phyloP scores from a whole-genome alignment of 1,140 invertebrate species.

The Magallana angulata region DNA sequence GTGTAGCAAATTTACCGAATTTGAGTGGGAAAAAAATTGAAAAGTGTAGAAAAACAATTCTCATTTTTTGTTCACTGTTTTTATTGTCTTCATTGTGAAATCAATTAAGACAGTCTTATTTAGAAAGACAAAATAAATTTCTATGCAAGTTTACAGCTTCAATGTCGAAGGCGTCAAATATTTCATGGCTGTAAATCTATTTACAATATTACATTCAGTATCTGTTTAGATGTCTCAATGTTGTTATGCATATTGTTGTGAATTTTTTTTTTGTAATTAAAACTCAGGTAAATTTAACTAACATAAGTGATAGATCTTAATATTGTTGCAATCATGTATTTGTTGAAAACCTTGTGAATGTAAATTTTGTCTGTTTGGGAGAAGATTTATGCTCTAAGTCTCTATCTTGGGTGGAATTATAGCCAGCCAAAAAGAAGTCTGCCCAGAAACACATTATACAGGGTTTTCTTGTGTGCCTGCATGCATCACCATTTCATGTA shows the following conservation, averaged over 20 bases:
- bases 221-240: constrained; percentile 33
- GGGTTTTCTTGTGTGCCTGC: background rate
- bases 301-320: background rate
- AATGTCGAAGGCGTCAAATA: background rate
- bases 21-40: background rate
- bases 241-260: constrained; percentile 29
- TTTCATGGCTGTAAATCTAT: constrained; percentile 7
- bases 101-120: background rate
- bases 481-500: background rate
- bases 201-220: background rate
- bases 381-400: background rate
- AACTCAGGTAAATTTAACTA: constrained; percentile 20
- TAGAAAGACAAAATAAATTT: background rate
- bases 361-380: background rate
- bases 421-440: background rate
- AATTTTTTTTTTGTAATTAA: constrained; percentile 15
- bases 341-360: constrained; percentile 2
- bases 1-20: background rate
- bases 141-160: background rate
- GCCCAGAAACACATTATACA: background rate
- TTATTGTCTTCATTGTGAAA: background rate
- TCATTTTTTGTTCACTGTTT: no score
- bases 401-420: background rate
- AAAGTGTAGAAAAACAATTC: background rate
- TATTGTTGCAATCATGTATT: background rate